phyloP scores from a whole-genome alignment of 2,113 vertebrate species.

The Gobius niger region DNA sequence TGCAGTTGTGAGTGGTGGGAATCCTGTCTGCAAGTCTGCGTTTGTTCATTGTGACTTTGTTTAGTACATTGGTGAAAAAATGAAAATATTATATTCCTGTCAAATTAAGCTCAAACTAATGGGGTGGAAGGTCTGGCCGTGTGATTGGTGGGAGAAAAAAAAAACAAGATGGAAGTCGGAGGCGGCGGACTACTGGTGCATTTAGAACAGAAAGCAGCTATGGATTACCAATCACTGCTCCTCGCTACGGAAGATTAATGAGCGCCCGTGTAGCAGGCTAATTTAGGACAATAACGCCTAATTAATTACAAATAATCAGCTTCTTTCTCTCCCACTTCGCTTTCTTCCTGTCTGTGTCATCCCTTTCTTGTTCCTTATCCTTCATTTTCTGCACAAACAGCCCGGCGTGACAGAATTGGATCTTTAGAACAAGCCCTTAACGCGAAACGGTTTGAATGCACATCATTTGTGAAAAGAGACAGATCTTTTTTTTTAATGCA shows the following conservation, averaged over 20 bases:
- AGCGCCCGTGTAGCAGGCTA: conserved; percentile 88
- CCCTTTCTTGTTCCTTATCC: conserved; percentile 37
- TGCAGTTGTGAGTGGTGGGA: no score
- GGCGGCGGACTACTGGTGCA: conserved; percentile 66
- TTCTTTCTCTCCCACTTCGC: conserved; percentile 71
- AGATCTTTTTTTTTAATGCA: no score
- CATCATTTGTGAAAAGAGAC: no score
- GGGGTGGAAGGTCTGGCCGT: conserved; percentile 69
- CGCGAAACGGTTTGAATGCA: no score
- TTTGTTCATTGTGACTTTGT: no score
- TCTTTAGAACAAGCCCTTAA: neutral
- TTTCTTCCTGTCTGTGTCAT: conserved; percentile 48
- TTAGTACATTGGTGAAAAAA: neutral
- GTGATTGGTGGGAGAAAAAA: conserved; percentile 69
- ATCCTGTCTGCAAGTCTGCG: no score
- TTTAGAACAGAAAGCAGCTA: conserved; percentile 83
- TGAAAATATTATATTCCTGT: conserved; percentile 22
- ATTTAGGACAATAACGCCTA: conserved; percentile 97
- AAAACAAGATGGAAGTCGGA: conserved; percentile 14
- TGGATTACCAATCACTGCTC: conserved; percentile 93
- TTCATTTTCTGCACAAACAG: conserved; percentile 70
- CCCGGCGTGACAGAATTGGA: conserved; percentile 65
- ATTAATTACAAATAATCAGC: conserved; percentile 97
- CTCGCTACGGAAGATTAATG: conserved; percentile 90
- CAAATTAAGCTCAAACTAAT: conserved; percentile 85